Evolutionary conservation across 1,140 invertebrate species (phyloP), one percentile per base, ranked within the genome.

Genomic region (fruit fly (Drosophila melanogaster)): DNA sequence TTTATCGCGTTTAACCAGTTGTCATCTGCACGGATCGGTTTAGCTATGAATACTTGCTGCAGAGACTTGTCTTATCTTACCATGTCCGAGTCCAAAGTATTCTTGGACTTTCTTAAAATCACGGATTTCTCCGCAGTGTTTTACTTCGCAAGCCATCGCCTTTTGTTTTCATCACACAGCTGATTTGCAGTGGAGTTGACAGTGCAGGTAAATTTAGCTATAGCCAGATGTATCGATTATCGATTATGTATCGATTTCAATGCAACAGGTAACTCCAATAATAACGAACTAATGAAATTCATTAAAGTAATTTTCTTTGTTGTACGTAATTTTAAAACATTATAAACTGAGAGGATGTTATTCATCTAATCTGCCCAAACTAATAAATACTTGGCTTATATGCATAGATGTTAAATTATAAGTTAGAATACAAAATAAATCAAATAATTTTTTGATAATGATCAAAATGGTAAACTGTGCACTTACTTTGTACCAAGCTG

Each of bases 1-100:
- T 94, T 90, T 83, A 96, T 95, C 35, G 94, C 93, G 75, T 95
- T 94, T n/a, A 97, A 90, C 96, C 96, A 97, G 81, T 93, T 93
- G 59, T 93, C 93, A 84, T 94, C 94, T 95, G 86, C 73, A 43
- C n/a, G 6, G 17, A 47, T 0, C 11, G 8, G 43, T 47, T 35
- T 50, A 15, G 54, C 26, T 1, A 10, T 54, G 67, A 44, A 10
- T 10, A 56, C 0, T 2, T 1, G 26, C 1, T 15, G 22, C 5
- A 24, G 3, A 60, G 47, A 12, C 79, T 40, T 51, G 83, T 60
- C 8, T 1, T 17, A n/a, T 44, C 85, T 86, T 73, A 92, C 81
- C 81, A 89, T 94, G 57, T 92, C 84, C 78, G 7, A 91, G 80
- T 38, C 89, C 92, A 71, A 95, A 92, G 70, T 93, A 93, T 89